Percentiles rank a stretch among this genome's conserved stretches.
phyloP scores from a whole-genome alignment of 2,113 vertebrate genomes.

The Conger conger region DNA sequence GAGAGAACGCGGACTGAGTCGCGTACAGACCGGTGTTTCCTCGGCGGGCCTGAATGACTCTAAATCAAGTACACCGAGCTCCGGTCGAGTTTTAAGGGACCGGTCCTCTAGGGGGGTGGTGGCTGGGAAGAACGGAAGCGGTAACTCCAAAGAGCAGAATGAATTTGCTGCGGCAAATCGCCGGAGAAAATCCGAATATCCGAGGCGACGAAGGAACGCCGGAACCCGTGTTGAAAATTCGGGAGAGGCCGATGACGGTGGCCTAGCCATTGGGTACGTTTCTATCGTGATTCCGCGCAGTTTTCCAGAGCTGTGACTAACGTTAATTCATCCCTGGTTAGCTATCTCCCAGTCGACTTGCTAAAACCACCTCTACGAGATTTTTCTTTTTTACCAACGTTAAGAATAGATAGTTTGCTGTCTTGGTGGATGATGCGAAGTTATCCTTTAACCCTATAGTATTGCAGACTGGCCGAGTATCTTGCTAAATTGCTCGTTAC shows the following conservation, averaged over 20 bases:
- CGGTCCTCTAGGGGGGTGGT: conserved; percentile 65
- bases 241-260: conserved; percentile 50
- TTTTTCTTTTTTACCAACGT: not conserved
- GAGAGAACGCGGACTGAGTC: conserved; percentile 59
- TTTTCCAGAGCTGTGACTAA: not conserved
- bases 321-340: not conserved
- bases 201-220: conserved; percentile 59
- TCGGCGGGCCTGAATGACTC: conserved; percentile 56
- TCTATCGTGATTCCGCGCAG: not conserved
- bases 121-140: conserved; percentile 67
- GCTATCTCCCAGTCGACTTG: not conserved
- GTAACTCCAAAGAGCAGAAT: conserved; percentile 54
- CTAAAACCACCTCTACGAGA: not conserved
- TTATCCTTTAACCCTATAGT: not conserved
- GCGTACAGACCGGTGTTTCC: conserved; percentile 56
- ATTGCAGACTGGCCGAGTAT: not conserved
- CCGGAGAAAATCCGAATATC: conserved; percentile 67
- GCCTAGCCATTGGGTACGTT: conserved; percentile 58
- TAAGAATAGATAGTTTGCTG: not conserved
- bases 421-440: not conserved
- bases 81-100: conserved; percentile 70
- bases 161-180: conserved; percentile 50
- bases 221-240: conserved; percentile 42
- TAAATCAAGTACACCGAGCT: conserved; percentile 47
- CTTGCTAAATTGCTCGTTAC: not conserved